Percentiles rank a stretch among this genome's conserved stretches.
phyloP scores from a whole-genome alignment of 2,797 vertebrate species.

The Setipinna tenuifilis region DNA sequence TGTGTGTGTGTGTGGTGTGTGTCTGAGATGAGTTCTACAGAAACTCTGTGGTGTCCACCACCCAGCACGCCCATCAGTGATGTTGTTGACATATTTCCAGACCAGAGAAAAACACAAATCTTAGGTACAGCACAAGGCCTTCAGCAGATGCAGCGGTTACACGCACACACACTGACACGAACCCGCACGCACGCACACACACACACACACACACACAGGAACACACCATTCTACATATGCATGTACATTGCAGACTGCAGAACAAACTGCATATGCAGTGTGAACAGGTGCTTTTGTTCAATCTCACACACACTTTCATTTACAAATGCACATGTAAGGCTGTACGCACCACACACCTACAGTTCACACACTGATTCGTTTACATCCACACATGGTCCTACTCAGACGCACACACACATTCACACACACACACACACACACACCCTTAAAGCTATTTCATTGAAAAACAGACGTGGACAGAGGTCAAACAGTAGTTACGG shows the following conservation, averaged over 20 bases:
- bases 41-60: neutral
- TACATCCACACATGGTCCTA: too few species aligned
- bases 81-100: slow-evolving; percentile 5
- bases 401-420: neutral
- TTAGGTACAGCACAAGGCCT: neutral
- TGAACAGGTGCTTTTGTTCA: too few species aligned
- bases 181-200: neutral
- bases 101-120: neutral
- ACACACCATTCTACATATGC: neutral
- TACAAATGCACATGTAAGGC: too few species aligned
- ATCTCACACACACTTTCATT: too few species aligned
- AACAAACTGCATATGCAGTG: too few species aligned
- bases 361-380: too few species aligned
- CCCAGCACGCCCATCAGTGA: neutral
- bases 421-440: slow-evolving; percentile 4
- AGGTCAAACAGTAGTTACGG: slow-evolving; percentile 7
- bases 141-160: neutral
- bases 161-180: neutral
- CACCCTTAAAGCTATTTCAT: neutral
- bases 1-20: too few species aligned
- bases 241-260: too few species aligned
- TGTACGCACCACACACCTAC: too few species aligned
- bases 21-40: neutral
- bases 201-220: neutral
- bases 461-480: neutral